Percentiles rank a stretch among this genome's conserved stretches.
These are phyloP conservation scores for Raja brachyura DNA, from an alignment of 2,113 vertebrate genomes.

Conservation along the genomic window DNA sequence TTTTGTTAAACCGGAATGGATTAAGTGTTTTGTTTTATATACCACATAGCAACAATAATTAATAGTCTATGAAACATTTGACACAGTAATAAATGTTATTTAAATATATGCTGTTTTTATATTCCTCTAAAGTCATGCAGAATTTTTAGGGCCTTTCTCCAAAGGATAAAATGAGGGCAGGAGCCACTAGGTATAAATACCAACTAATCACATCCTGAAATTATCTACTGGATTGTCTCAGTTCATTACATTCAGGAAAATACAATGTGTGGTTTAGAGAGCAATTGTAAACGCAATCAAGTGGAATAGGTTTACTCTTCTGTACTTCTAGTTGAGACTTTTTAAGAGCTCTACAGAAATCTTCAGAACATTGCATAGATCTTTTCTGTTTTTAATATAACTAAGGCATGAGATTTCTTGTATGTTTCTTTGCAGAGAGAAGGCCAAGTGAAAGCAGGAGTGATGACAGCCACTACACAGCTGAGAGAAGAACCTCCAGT, in stretches of 20 bases:
- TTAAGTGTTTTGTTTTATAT: neutral
- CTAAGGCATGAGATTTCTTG: neutral
- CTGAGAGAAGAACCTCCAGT: slow-evolving; percentile 50
- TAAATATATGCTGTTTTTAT: neutral
- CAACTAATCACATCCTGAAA: neutral
- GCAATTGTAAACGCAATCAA: neutral
- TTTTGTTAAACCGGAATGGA: neutral
- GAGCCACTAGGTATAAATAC: neutral
- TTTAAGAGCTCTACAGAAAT: neutral
- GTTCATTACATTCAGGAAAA: neutral
- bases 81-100: neutral
- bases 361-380: neutral
- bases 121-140: neutral
- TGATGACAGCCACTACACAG: slow-evolving; percentile 71
- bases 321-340: neutral
- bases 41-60: neutral
- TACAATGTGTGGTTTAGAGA: neutral
- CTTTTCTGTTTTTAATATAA: slow-evolving; percentile 20
- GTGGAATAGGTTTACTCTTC: neutral
- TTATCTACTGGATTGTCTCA: neutral
- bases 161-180: neutral
- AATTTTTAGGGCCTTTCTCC: neutral
- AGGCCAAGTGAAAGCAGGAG: slow-evolving; percentile 79
- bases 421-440: slow-evolving; percentile 64
- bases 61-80: neutral